phyloP scores from a whole-genome alignment of 2,797 vertebrate species.

The Bradypodion pumilum region DNA sequence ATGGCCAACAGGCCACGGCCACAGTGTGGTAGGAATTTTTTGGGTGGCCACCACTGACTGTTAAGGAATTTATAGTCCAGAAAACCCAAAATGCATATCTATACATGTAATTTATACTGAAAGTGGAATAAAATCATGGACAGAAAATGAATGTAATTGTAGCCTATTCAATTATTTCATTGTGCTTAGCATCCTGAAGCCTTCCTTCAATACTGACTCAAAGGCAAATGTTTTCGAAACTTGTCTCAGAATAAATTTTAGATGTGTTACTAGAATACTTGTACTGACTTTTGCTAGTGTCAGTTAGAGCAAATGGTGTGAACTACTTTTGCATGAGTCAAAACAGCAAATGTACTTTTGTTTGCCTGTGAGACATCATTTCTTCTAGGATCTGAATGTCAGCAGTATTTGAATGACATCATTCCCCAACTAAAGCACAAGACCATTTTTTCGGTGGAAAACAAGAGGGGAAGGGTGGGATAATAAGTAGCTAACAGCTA shows the following conservation, averaged over 20 bases:
- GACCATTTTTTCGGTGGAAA: no score
- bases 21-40: no score
- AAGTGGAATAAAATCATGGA: slow-evolving; percentile 21
- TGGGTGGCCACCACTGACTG: no score
- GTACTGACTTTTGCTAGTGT: background rate
- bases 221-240: background rate
- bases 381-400: background rate
- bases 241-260: background rate
- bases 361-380: background rate
- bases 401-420: background rate
- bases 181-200: background rate
- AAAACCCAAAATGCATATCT: no score
- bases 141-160: slow-evolving; percentile 52
- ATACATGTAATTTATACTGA: background rate
- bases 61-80: no score
- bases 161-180: slow-evolving; percentile 37
- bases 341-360: background rate
- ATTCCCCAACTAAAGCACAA: no score
- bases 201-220: background rate
- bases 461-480: no score
- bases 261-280: background rate
- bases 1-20: no score
- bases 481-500: no score
- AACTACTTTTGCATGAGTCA: no score
- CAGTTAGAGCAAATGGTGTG: background rate